Evolutionary conservation across 1,140 invertebrate species (phyloP).

Genomic region (Holcopasites calliopsidis): DNA sequence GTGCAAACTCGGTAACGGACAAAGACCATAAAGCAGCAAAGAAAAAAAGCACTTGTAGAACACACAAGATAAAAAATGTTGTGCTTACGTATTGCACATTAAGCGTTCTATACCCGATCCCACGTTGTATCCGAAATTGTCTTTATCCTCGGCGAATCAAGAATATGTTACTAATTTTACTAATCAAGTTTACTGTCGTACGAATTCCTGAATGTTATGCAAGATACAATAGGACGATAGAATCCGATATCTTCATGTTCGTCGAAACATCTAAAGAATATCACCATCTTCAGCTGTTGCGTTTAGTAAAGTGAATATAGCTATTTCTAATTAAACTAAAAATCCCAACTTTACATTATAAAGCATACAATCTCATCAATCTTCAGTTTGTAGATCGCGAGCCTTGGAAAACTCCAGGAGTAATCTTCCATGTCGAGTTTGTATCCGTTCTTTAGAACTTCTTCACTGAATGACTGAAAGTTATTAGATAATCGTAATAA

Average conservation of each 20-base stretch:
- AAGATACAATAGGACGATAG: background rate
- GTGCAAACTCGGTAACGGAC: background rate
- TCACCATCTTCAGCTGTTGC: background rate
- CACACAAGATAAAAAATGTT: conserved; percentile 25
- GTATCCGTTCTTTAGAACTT: background rate
- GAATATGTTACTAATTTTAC: conserved; percentile 1
- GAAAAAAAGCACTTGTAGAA: conserved; percentile 13
- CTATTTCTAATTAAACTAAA: background rate
- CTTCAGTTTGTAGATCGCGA: background rate
- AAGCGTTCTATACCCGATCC: conserved; percentile 26
- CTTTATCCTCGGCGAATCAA: conserved; percentile 29
- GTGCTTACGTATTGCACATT: conserved; percentile 45
- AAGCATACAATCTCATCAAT: background rate
- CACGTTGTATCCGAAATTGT: conserved; percentile 29
- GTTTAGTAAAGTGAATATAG: background rate
- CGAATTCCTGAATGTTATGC: background rate
- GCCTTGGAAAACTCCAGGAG: background rate
- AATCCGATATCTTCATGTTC: conserved; percentile 15
- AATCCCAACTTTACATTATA: background rate
- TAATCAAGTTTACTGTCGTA: background rate
- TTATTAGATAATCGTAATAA: conserved; percentile 1
- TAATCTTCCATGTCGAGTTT: conserved; percentile 15
- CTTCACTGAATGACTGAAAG: conserved; percentile 2
- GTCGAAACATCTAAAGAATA: background rate
- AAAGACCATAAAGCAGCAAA: background rate